phyloP scores from a whole-genome alignment of 1,140 invertebrate genomes.

The Holotrichia oblita region DNA sequence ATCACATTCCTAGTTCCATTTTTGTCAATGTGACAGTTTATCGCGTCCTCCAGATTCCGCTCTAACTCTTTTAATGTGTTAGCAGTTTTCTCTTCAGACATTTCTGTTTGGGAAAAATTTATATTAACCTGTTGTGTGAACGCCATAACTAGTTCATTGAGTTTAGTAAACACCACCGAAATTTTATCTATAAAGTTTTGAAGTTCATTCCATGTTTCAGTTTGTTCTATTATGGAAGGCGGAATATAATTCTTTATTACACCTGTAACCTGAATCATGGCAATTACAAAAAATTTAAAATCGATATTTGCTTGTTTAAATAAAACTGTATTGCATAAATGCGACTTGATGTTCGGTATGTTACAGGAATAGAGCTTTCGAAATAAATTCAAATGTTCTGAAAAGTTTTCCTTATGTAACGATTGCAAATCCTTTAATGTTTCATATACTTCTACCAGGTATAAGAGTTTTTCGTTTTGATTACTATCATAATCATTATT shows the following conservation, averaged over 20 bases:
- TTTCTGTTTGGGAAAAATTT: not conserved
- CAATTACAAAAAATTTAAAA: slow-evolving; percentile 7
- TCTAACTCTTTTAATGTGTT: slow-evolving; percentile 5
- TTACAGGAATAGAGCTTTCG: not conserved
- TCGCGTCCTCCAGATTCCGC: not conserved
- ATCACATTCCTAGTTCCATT: not conserved
- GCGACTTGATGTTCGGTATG: not conserved
- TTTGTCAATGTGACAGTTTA: not conserved
- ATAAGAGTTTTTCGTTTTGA: not conserved
- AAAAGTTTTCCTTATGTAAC: not conserved
- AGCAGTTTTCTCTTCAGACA: not conserved
- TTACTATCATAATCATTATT: not conserved
- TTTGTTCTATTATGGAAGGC: not conserved
- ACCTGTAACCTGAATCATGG: not conserved
- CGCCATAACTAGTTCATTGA: not conserved
- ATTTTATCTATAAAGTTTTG: not conserved
- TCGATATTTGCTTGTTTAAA: slow-evolving; percentile 14
- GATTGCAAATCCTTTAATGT: not conserved
- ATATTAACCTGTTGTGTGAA: not conserved
- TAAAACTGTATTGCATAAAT: not conserved
- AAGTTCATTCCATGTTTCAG: not conserved
- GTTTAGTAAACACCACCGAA: not conserved
- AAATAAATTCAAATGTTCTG: slow-evolving; percentile 1
- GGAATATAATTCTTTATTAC: not conserved
- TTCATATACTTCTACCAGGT: not conserved